Base-by-base conservation (phyloP, 2,797 vertebrate species). In the Gadopsis bispinosus region DNA sequence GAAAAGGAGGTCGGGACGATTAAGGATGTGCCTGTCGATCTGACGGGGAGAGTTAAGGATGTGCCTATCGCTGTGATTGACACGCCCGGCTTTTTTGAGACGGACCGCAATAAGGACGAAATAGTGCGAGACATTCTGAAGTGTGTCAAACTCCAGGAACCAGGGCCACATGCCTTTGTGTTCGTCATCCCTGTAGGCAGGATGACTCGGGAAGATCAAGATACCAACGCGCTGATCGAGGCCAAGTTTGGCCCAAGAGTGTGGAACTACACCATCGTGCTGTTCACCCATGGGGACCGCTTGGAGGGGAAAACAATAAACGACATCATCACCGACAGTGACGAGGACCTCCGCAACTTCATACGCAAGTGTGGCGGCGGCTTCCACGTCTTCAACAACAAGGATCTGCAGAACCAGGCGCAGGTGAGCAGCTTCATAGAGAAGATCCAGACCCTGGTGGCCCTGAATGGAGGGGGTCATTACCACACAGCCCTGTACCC, bases 351-450 rank as follows among this genome's bases (percentile, higher is more conserved):
- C 26, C 84, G 86, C 35, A 77, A 65, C 68, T 92, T 92, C 73
- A 82, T 93, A n/a, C 90, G 88, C 56, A 87, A 79, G 66, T 92
- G 93, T 37, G 86, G 84, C 1, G 90, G 92, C 0, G 88, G 91
- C 29, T 93, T 93, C 72, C 78, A 90, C 1, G 88, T 91, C 59
- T 94, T 94, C 58, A 75, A 92, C 85, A 94, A 93, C 87, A 92
- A 89, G 65, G 37, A 79, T 22, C 19, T 3, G 0, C 22, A 86
- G 4, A 74, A 91, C 31, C 67, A 58, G 16, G 29, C 20, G 4
- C 88, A 92, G 54, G 90, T 93, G 76, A 70, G 26, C 0, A 66
- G 13, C 47, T 84, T 94, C 11, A 39, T 92, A 41, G 75, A 73
- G 14, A 94, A 93, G 82, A 75, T 93, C 16, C 41, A 93, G 20